Evolutionary conservation across 1,140 invertebrate genomes (phyloP), one percentile per base, ranked within the genome.

Genomic region (Babylonia areolata): DNA sequence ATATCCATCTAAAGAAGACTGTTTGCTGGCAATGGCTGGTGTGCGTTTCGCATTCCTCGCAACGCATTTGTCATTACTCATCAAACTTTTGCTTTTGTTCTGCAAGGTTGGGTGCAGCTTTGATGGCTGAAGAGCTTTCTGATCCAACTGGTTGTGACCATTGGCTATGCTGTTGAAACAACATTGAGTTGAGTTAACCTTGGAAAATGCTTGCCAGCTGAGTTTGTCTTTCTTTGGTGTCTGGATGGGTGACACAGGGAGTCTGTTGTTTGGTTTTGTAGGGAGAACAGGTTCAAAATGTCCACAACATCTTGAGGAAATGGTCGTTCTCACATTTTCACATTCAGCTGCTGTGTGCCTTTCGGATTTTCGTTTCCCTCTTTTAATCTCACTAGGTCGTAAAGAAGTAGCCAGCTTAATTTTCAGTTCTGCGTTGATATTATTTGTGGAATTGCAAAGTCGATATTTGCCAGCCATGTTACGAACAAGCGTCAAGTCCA

Each of bases 371-470:
- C 58, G 17, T 23, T 64, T 64, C 23, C 58, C 58, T 5, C 58
- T 12, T 64, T 64, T 64, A 23, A 64, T 64, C 28, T 64, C 15
- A 23, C 58, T 64, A 23, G 58, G 58, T 64, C 28, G 15, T 23
- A 64, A 64, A 64, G 58, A 20, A 1, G 12, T 11, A n/a, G 15
- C 28, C 58, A 64, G 58, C 28, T 64, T 64, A 6, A 23, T 5
- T 64, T 64, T 64, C 58, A 64, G 28, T 64, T 64, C 58, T 64
- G 58, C 58, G 9, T 64, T 64, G 58, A 64, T 64, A n/a, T 64
- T 23, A 23, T 64, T 64, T 12, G 58, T 64, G 28, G 15, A n/a
- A 23, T 23, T 64, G 58, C 58, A 64, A 28, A 64, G 58, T 64
- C 6, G 58, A n/a, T 64, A 64, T 64, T 64, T 64, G 23, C 58